Conservation (phyloP, 2,888 invertebrate genomes). For the Drosophila kambysellisi region DNA sequence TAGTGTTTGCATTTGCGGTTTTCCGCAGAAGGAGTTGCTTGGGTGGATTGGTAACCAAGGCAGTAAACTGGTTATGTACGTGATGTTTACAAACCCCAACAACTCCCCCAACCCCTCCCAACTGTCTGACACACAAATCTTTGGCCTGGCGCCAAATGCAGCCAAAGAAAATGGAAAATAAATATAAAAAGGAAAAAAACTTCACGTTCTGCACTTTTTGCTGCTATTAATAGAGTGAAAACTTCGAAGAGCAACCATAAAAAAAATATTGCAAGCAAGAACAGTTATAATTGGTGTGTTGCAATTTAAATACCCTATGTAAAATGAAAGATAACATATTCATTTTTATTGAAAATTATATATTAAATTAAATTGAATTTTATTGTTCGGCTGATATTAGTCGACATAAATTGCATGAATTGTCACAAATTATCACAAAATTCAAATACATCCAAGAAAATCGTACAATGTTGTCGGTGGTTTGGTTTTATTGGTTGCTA, state of each 20-base stretch:
- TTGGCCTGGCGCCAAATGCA: slow-evolving; percentile 72
- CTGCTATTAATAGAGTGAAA: slow-evolving; percentile 77
- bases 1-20: slow-evolving; percentile 33
- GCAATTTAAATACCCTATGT: slow-evolving; percentile 3
- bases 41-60: slow-evolving; percentile 56
- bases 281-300: not conserved
- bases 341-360: not conserved
- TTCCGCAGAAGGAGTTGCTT: slow-evolving; percentile 49
- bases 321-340: not conserved
- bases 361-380: not conserved
- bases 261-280: slow-evolving; percentile 12
- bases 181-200: slow-evolving; percentile 39
- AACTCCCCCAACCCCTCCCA: not conserved
- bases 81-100: slow-evolving; percentile 7
- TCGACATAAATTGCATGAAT: not conserved
- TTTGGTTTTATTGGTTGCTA: slow-evolving; percentile 7
- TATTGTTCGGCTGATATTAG: not conserved
- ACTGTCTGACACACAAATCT: slow-evolving; percentile 50
- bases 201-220: slow-evolving; percentile 62
- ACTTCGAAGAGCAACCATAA: slow-evolving; percentile 44
- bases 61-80: slow-evolving; percentile 63
- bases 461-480: slow-evolving; percentile 12
- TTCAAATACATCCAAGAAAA: not conserved
- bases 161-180: slow-evolving; percentile 47
- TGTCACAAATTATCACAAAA: not conserved